Conservation (phyloP, 1,140 invertebrate species). For the Drosophila littoralis region DNA sequence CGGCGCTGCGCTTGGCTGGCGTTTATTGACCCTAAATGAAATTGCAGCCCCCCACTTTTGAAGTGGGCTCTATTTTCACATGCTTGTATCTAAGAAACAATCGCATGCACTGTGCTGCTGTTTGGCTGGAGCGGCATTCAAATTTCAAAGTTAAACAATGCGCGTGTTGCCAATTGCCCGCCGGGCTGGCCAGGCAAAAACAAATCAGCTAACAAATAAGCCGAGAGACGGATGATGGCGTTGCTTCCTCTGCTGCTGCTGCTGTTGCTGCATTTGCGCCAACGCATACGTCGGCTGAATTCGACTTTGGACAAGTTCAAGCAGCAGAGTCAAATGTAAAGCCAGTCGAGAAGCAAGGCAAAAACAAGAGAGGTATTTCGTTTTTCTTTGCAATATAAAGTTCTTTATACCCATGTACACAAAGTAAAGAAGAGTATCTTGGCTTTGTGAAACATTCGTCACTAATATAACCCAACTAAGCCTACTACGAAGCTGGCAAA, state of each 20-base stretch:
- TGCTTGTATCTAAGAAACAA: conserved; percentile 44
- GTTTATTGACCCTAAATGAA: conserved; percentile 81
- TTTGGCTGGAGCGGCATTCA: conserved; percentile 42
- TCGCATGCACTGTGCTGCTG: conserved; percentile 29
- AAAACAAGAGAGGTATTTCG: conserved; percentile 1
- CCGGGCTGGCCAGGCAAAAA: conserved; percentile 17
- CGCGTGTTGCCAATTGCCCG: conserved; percentile 30
- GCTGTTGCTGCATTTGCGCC: conserved; percentile 40
- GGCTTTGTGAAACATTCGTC: neutral
- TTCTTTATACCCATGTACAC: neutral
- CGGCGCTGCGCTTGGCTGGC: conserved; percentile 45
- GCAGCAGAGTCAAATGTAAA: conserved; percentile 50
- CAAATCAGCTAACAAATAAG: conserved; percentile 49
- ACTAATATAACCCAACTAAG: too few species aligned
- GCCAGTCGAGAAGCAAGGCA: neutral
- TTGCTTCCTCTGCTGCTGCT: neutral
- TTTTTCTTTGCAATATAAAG: conserved; percentile 28
- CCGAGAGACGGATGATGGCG: neutral
- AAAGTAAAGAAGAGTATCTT: neutral
- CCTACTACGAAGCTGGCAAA: too few species aligned
- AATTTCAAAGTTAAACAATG: conserved; percentile 69
- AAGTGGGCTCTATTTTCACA: conserved; percentile 30
- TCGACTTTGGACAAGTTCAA: conserved; percentile 70
- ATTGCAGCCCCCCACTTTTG: conserved; percentile 30
- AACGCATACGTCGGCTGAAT: conserved; percentile 39